Evolutionary conservation across 2,113 vertebrate genomes (phyloP), one percentile per base, ranked within the genome.

Genomic region (Rhea americana): DNA sequence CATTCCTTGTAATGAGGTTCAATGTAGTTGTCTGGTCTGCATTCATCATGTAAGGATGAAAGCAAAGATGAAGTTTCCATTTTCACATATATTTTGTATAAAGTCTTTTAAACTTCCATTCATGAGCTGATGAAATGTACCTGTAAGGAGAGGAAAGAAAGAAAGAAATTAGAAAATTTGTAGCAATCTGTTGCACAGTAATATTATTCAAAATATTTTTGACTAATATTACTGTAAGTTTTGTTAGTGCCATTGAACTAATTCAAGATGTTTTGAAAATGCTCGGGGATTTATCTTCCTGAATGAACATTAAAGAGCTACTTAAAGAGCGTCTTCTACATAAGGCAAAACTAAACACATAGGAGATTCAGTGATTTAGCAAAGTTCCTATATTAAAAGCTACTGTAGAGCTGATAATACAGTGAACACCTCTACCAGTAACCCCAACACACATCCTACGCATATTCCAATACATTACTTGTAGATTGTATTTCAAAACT

Each of bases 1-100:
- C 98, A 97, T 91, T 99, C 99, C 94, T 98, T 99, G 83, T 99
- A 99, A 95, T 99, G 99, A 32, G 99, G 99, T 80, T 98, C 98
- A 71, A 99, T 97, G 73, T 97, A 99, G 89, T 98, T 98, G 62
- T 99, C 99, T 32, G 97, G 88, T 96, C 97, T 98, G 50, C 97
- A 97, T 43, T 99, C 99, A 59, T 98, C 99, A 55, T 98, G 98
- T 85, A 99, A 80, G 11, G 99, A 99, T 0, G 99, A 99, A 21
- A 99, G 95, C 83, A 97, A 85, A 50, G 99, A 99, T 10, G 98
- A 97, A 24, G 98, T 98, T 78, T 99, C 99, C 99, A 99, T 99
- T 83, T 65, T 96, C 81, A 67, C 50, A 37, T 82, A 53, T 72
- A 62, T 95, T 95, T 87, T 65, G 47, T 76, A 62, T 35, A 4